These are phyloP conservation scores for Charaxes varanes DNA, from an alignment of 1,140 invertebrate species.

Conservation along the genomic window DNA sequence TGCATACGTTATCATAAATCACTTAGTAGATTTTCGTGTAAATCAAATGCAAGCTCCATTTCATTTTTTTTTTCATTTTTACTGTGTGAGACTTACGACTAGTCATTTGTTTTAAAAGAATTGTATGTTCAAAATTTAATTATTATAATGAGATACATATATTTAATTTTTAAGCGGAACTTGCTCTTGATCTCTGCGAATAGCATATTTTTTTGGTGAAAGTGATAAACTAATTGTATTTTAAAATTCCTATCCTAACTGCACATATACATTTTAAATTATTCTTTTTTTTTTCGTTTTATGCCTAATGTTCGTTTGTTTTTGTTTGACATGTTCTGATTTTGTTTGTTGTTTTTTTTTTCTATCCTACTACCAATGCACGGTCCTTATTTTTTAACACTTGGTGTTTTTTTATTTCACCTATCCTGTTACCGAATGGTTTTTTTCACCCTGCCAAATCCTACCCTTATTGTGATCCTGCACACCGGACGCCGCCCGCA, in stretches of 20 bases:
- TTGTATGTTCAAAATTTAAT: too few species aligned
- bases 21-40: conserved; percentile 13
- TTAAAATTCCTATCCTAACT: conserved; percentile 64
- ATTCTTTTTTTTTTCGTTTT: conserved; percentile 33
- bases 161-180: too few species aligned
- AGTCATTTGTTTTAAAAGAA: too few species aligned
- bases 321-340: conserved; percentile 69
- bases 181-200: conserved; percentile 47
- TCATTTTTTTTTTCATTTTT: not conserved
- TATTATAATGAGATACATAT: too few species aligned
- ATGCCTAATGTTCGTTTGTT: conserved; percentile 36
- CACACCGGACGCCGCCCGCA: conserved; percentile 75
- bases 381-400: conserved; percentile 59
- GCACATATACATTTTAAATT: conserved; percentile 47
- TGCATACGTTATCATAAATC: conserved; percentile 21
- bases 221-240: conserved; percentile 63
- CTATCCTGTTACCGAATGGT: conserved; percentile 57
- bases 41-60: conserved; percentile 19
- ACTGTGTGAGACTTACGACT: too few species aligned
- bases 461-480: conserved; percentile 43
- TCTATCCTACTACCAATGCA: conserved; percentile 65
- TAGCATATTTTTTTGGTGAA: conserved; percentile 53
- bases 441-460: conserved; percentile 52
- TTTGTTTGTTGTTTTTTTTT: conserved; percentile 71
- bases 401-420: conserved; percentile 55